Evolutionary conservation across 1,140 invertebrate genomes (phyloP).

Genomic region (Magallana gigas): DNA sequence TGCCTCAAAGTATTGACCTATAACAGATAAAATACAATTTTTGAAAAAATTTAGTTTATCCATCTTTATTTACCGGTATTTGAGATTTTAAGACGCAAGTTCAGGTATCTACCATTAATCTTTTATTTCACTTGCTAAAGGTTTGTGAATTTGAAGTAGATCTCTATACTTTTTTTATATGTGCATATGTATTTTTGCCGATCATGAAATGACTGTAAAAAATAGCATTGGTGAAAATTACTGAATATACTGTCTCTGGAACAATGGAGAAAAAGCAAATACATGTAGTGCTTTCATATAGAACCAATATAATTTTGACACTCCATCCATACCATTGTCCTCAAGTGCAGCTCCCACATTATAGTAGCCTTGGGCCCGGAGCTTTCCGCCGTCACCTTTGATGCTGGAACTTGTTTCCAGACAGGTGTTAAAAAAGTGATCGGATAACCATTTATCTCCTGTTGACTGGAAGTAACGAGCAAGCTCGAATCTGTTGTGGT

Average conservation of each 20-base stretch:
- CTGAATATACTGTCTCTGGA: no score
- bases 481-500: conserved; percentile 59
- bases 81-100: no score
- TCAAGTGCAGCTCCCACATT: conserved; percentile 76
- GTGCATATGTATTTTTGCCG: no score
- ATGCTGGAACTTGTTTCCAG: conserved; percentile 67
- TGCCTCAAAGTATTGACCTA: conserved; percentile 72
- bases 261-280: no score
- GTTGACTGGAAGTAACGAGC: conserved; percentile 74
- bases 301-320: not conserved
- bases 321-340: conserved; percentile 69
- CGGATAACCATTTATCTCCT: conserved; percentile 77
- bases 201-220: no score
- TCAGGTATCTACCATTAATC: no score
- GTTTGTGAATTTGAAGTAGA: no score
- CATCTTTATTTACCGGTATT: no score
- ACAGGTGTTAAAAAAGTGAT: conserved; percentile 77
- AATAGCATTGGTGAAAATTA: no score
- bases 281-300: no score
- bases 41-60: not conserved
- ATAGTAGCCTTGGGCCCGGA: conserved; percentile 74
- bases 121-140: no score
- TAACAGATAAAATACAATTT: not conserved
- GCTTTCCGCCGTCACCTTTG: conserved; percentile 68
- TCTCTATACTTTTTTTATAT: no score